phyloP scores from a whole-genome alignment of 2,797 vertebrate genomes.

The Danio albolineatus region DNA sequence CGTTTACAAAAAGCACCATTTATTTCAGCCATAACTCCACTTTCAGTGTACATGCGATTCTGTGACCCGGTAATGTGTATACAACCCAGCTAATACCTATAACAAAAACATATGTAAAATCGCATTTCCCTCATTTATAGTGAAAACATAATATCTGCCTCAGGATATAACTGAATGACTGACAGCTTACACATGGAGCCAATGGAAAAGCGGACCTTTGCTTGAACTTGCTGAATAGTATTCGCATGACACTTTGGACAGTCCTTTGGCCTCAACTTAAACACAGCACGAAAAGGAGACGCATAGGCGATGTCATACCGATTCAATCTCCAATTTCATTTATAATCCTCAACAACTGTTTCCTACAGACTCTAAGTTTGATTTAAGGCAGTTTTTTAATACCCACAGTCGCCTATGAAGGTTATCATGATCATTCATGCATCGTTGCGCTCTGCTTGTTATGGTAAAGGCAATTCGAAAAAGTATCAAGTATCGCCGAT shows the following conservation, averaged over 20 bases:
- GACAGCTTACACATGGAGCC: slow-evolving; percentile 15
- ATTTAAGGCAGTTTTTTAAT: slow-evolving; percentile 5
- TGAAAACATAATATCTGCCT: slow-evolving; percentile 24
- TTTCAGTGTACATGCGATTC: not conserved
- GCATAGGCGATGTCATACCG: slow-evolving; percentile 25
- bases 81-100: slow-evolving; percentile 6
- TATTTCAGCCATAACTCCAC: not conserved
- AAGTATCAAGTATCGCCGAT: slow-evolving; percentile 33
- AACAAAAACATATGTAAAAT: slow-evolving; percentile 9
- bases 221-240: slow-evolving; percentile 18
- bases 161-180: slow-evolving; percentile 22
- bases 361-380: slow-evolving; percentile 5
- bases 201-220: slow-evolving; percentile 10
- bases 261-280: slow-evolving; percentile 12
- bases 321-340: slow-evolving; percentile 28
- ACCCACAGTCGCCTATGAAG: not conserved
- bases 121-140: slow-evolving; percentile 14
- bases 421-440: slow-evolving; percentile 17
- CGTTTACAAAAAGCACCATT: not conserved
- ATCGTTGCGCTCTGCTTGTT: slow-evolving; percentile 23
- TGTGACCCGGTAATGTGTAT: not conserved
- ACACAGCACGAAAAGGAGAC: slow-evolving; percentile 18
- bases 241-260: slow-evolving; percentile 29
- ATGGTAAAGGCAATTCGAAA: slow-evolving; percentile 37
- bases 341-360: slow-evolving; percentile 36